phyloP scores from a whole-genome alignment of 2,797 vertebrate genomes.

The Sciurus carolinensis region DNA sequence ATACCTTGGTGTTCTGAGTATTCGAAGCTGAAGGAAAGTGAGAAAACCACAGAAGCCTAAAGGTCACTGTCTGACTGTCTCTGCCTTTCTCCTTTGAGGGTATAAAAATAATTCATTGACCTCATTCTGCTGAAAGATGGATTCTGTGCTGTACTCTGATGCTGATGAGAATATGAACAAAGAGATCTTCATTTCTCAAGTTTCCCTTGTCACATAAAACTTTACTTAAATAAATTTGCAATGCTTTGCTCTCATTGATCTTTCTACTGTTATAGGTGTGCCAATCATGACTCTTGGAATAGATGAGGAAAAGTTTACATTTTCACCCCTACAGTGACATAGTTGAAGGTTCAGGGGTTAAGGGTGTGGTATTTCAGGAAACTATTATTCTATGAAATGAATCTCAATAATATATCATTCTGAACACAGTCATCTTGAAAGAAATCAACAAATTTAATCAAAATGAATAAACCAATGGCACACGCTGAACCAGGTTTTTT shows the following conservation, averaged over 20 bases:
- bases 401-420: slow-evolving; percentile 16
- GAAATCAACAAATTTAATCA: background rate
- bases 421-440: slow-evolving; percentile 42
- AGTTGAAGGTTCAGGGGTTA: background rate
- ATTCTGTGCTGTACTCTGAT: background rate
- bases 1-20: background rate
- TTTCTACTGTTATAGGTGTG: background rate
- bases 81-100: background rate
- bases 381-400: slow-evolving; percentile 10
- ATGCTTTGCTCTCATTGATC: background rate
- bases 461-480: slow-evolving; percentile 20
- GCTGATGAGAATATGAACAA: background rate
- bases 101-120: background rate
- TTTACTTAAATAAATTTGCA: background rate
- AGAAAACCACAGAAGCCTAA: background rate
- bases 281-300: background rate
- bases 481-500: background rate
- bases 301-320: background rate
- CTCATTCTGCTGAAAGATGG: background rate
- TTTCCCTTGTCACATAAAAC: background rate
- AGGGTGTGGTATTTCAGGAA: background rate
- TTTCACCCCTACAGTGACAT: background rate
- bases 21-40: background rate
- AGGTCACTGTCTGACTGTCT: background rate
- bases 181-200: background rate